Evolutionary conservation across 2,797 vertebrate genomes (phyloP).

Genomic region (Xenentodon cancila): DNA sequence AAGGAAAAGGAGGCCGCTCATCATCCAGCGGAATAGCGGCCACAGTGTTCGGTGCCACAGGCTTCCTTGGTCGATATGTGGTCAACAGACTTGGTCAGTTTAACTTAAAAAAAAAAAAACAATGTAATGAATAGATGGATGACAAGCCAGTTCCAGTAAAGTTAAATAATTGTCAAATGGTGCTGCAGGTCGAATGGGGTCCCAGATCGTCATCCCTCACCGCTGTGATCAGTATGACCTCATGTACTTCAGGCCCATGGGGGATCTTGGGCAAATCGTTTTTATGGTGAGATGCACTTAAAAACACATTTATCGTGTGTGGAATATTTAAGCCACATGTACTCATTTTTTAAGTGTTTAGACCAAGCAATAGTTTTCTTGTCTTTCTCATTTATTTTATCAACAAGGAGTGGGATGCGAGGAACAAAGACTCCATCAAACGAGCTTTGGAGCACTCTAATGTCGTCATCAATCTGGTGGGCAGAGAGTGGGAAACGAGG

Average conservation of each 20-base stretch:
- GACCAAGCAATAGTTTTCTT: not conserved
- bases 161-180: not conserved
- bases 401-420: slow-evolving; percentile 90
- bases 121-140: too few species aligned
- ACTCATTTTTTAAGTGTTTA: not conserved
- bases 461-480: slow-evolving; percentile 95
- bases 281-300: slow-evolving; percentile 84
- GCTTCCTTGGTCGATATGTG: slow-evolving; percentile 94
- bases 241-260: slow-evolving; percentile 93
- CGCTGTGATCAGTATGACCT: slow-evolving; percentile 92
- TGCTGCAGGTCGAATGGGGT: slow-evolving; percentile 89
- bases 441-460: slow-evolving; percentile 89
- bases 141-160: not conserved
- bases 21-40: slow-evolving; percentile 93
- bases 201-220: slow-evolving; percentile 91
- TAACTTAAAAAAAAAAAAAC: too few species aligned
- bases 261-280: slow-evolving; percentile 93
- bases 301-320: not conserved
- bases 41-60: slow-evolving; percentile 95
- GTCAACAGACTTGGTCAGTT: slow-evolving; percentile 91
- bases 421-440: slow-evolving; percentile 88
- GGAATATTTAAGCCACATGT: too few species aligned
- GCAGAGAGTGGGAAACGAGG: slow-evolving; percentile 95
- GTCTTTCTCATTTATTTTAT: slow-evolving; percentile 9
- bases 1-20: slow-evolving; percentile 92